Conservation (phyloP, 2,888 invertebrate species). For the Ophraella communa region DNA sequence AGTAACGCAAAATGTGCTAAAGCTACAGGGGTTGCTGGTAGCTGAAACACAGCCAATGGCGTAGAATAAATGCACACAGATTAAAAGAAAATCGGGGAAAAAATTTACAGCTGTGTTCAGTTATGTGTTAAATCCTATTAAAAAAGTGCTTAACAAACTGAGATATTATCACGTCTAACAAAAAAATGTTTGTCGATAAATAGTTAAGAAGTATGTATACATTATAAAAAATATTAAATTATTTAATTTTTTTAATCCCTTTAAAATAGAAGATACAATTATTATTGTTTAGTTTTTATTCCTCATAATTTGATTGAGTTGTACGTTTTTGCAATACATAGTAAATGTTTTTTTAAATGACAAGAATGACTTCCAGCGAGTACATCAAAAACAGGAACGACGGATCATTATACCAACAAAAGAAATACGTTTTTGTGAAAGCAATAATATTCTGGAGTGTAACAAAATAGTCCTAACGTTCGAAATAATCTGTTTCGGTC, state of each 20-base stretch:
- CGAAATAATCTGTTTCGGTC: constrained; percentile 53
- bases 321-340: neutral
- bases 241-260: too few relatives aligned
- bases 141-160: neutral
- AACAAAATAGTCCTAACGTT: constrained; percentile 49
- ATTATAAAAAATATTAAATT: too few relatives aligned
- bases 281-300: neutral
- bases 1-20: constrained; percentile 12
- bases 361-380: constrained; percentile 7
- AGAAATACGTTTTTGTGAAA: constrained; percentile 32
- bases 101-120: neutral
- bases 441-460: constrained; percentile 40
- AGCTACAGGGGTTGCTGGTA: constrained; percentile 14
- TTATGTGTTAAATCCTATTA: neutral
- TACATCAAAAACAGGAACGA: constrained; percentile 12
- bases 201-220: too few relatives aligned
- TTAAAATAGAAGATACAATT: too few relatives aligned
- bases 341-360: constrained; percentile 30
- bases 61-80: neutral
- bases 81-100: neutral
- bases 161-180: neutral
- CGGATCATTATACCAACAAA: constrained; percentile 26
- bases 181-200: too few relatives aligned
- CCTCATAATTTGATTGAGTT: neutral
- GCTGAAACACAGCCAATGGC: constrained; percentile 3